Percentiles rank a stretch among this genome's conserved stretches.
phyloP scores from a whole-genome alignment of 2,113 vertebrate species.

The Salvator merianae region DNA sequence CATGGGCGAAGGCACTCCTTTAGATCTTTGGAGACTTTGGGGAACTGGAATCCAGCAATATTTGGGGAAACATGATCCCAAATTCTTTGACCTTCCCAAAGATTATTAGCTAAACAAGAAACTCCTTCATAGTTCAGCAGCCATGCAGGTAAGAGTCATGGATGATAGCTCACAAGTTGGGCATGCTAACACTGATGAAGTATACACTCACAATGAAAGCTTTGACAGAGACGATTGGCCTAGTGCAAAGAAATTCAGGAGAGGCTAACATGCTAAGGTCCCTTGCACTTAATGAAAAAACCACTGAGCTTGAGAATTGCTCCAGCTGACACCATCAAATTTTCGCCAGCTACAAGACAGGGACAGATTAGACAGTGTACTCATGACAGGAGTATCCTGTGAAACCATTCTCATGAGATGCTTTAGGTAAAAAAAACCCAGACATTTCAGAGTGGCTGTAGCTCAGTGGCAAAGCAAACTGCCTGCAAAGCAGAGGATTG shows the following conservation, averaged over 20 bases:
- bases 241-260: conserved; percentile 29
- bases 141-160: conserved; percentile 52
- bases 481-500: no score
- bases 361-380: conserved; percentile 39
- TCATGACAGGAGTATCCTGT: conserved; percentile 20
- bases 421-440: background rate
- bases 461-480: no score
- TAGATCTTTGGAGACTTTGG: no score
- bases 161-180: conserved; percentile 34
- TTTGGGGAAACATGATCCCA: background rate
- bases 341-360: conserved; percentile 48
- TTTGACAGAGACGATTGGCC: conserved; percentile 38
- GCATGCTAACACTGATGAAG: conserved; percentile 53
- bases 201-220: conserved; percentile 23
- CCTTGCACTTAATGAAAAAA: conserved; percentile 65
- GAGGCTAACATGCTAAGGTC: conserved; percentile 49
- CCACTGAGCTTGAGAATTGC: conserved; percentile 54
- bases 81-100: conserved; percentile 42
- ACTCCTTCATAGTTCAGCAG: conserved; percentile 54
- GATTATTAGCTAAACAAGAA: conserved; percentile 36
- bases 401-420: conserved; percentile 1
- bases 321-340: conserved; percentile 38
- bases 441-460: no score
- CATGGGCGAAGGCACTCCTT: no score
- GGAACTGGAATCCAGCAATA: no score